phyloP scores from a whole-genome alignment of 1,140 invertebrate species.

The Magallana ariakensis region DNA sequence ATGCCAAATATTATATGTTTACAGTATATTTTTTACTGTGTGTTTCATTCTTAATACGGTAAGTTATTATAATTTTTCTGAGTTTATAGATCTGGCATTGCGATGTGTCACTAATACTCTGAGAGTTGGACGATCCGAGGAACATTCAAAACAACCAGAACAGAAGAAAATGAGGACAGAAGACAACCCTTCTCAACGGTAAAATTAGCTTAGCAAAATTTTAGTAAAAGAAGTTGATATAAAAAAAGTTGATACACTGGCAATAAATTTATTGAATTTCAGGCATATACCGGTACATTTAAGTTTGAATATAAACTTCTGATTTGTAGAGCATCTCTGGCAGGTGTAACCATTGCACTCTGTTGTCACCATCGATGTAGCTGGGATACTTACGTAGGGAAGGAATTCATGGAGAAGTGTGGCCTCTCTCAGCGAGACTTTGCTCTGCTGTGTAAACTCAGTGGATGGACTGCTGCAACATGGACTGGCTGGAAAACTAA shows the following conservation, averaged over 20 bases:
- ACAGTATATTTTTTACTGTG: background rate
- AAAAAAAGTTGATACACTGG: too few relatives aligned
- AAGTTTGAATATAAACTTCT: slow-evolving; percentile 12
- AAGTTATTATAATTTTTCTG: too few relatives aligned
- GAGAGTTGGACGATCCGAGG: background rate
- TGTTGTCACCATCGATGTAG: slow-evolving; percentile 93
- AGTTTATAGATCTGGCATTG: slow-evolving; percentile 72
- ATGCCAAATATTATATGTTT: background rate
- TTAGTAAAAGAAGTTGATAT: background rate
- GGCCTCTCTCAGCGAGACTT: slow-evolving; percentile 86
- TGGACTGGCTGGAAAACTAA: slow-evolving; percentile 62
- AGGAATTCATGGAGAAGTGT: slow-evolving; percentile 80
- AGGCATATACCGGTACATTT: too few relatives aligned
- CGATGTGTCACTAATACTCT: slow-evolving; percentile 83
- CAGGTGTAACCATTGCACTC: slow-evolving; percentile 87
- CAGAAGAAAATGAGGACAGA: slow-evolving; percentile 39
- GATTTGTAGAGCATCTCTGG: slow-evolving; percentile 53
- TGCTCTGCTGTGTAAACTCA: slow-evolving; percentile 87
- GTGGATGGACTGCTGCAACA: slow-evolving; percentile 91
- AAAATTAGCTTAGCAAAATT: background rate
- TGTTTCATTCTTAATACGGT: too few relatives aligned
- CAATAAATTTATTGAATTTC: too few relatives aligned
- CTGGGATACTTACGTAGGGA: slow-evolving; percentile 86
- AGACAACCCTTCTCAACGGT: background rate
- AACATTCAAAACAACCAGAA: slow-evolving; percentile 8